Evolutionary conservation across 2,113 vertebrate genomes (phyloP), one percentile per base, ranked within the genome.

Genomic region (Antennarius striatus): DNA sequence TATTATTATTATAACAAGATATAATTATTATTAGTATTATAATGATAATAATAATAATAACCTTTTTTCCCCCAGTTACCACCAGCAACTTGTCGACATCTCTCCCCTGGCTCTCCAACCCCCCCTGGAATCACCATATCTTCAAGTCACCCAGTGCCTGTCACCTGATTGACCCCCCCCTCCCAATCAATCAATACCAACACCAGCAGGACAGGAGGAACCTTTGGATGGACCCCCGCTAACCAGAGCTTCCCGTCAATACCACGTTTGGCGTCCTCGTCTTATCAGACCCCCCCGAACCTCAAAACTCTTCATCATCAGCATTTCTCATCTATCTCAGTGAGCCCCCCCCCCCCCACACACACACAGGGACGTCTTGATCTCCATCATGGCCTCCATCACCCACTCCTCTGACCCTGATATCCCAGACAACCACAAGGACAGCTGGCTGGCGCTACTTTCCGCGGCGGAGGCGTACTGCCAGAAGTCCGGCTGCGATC

Each of bases 371-470:
- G 61, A 59, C 57, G 47, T 55, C 30, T 39, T 50, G 10, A 54
- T 70, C 75, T 79, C 67, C 84, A 56, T 39, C 46, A 94, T 93
- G 92, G 92, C 92, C 73, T 88, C 91, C 67, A 68, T 90, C 58
- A 84, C 68, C 52, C 86, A 88, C 62, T 85, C 76, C 15, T 82
- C 83, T 0, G 81, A 91, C 45, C 87, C 89, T 0, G 93, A 94
- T 62, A 88, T 96, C 90, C 93, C 93, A 30, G 94, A 95, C 85
- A 95, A 95, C 89, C 95, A 95, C 90, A 93, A 30, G 72, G 95
- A 95, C 75, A 95, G 92, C 91, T 97, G 96, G 96, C 88, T 93
- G 81, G 94, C 89, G 0, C 89, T 97, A 7, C 88, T 97, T 29
- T 90, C 92, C 29, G 94, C 94, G 0, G 95, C 94, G 0, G 95